These are phyloP conservation scores for Tolypeutes matacus DNA, from an alignment of 2,797 vertebrate genomes.

Conservation along the genomic window DNA sequence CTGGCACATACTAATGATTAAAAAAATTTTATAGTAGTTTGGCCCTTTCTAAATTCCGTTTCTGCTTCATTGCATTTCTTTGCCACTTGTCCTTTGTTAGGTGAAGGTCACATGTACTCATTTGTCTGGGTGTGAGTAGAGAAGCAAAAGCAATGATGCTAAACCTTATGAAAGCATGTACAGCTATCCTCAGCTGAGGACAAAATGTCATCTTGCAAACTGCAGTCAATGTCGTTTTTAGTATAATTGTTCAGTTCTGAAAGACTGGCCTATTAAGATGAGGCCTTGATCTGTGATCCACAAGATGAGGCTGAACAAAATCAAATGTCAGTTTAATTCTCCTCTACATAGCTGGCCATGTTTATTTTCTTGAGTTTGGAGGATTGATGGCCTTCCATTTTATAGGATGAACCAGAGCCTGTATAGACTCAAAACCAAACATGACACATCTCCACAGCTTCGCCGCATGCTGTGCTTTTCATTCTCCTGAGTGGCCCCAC, in stretches of 20 bases:
- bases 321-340: neutral
- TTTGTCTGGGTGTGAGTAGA: neutral
- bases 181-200: neutral
- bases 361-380: neutral
- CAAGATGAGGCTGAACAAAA: neutral
- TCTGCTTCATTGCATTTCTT: neutral
- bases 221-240: neutral
- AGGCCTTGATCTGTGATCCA: neutral
- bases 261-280: neutral
- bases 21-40: neutral
- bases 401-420: neutral
- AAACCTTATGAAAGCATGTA: neutral
- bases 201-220: conserved; percentile 15
- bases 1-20: neutral
- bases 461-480: neutral
- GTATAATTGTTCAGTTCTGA: neutral
- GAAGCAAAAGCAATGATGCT: neutral
- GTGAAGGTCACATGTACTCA: neutral
- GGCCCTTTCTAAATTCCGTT: neutral
- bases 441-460: neutral
- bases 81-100: neutral
- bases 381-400: neutral
- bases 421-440: neutral
- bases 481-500: neutral
- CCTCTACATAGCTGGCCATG: neutral